These are phyloP conservation scores for Pseudotriccus pelzelni DNA, from an alignment of 2,797 vertebrate genomes.

Conservation along the genomic window DNA sequence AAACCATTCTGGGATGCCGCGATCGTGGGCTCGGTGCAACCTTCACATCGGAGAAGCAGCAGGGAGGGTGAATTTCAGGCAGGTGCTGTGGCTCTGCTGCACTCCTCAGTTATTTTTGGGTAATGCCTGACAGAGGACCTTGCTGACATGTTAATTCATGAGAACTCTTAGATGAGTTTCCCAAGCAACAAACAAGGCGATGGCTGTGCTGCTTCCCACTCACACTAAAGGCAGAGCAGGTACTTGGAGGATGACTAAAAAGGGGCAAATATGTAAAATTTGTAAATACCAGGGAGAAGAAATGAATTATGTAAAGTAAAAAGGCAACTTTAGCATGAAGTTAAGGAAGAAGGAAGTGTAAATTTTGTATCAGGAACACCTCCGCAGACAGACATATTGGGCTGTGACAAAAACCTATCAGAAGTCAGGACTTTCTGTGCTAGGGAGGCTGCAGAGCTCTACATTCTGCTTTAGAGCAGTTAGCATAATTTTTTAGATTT, in stretches of 20 bases:
- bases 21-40: background rate
- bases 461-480: background rate
- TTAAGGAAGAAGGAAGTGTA: background rate
- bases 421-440: background rate
- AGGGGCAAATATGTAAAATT: background rate
- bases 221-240: background rate
- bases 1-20: background rate
- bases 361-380: background rate
- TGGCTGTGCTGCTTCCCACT: background rate
- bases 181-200: background rate
- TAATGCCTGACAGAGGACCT: background rate
- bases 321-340: background rate
- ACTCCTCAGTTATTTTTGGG: background rate
- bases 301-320: background rate
- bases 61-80: background rate
- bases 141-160: background rate
- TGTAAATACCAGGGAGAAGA: background rate
- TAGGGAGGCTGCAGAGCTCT: background rate
- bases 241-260: background rate
- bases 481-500: background rate
- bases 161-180: background rate
- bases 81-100: background rate
- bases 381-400: background rate
- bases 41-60: background rate
- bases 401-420: background rate